Evolutionary conservation across 64 coral and sea anemone species (phyloP), one percentile per base, ranked within the genome.

Genomic region (Porites australiensis): DNA sequence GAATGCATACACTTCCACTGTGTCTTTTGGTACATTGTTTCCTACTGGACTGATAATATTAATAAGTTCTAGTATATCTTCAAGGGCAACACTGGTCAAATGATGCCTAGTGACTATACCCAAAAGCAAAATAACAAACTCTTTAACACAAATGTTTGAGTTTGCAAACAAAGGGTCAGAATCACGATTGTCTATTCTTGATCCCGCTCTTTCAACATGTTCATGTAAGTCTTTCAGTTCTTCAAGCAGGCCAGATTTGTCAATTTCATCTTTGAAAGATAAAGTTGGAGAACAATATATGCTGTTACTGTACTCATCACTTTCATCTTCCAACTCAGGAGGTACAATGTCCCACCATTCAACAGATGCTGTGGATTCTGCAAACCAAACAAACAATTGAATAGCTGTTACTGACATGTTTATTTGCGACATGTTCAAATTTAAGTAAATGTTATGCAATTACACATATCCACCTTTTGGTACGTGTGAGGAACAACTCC

Each of bases 21-120:
- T 9, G 14, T 89, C 23, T 74, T 89, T 55, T 4, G 53, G 52
- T 57, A 89, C 12, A 13, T 62, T 77, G 57, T 89, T 77, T 77
- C 62, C 70, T 12, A 44, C 77, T 1, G 72, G 87, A 44, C 87
- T 64, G 64, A 89, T n/a, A 21, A 76, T 71, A 12, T 77, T 22
- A 9, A 89, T 89, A 2, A 77, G 47, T 59, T 71, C 14, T 57
- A 89, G 46, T 44, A 89, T 64, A 60, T 89, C 83, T 18, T 72
- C 83, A 44, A 87, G 83, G 13, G 83, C 67, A 11, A 87, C 83
- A 8, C 83, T 48, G 53, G 83, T 54, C 8, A 87, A 48, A 7
- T 72, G 48, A 12, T 87, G 83, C 64, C 83, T 67, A 44, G 64
- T 72, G 21, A 70, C 65, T 48, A 87, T 87, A 9, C 83, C 83